These are phyloP conservation scores for Bothrops jararaca DNA, from an alignment of 2,113 vertebrate species.

Conservation along the genomic window DNA sequence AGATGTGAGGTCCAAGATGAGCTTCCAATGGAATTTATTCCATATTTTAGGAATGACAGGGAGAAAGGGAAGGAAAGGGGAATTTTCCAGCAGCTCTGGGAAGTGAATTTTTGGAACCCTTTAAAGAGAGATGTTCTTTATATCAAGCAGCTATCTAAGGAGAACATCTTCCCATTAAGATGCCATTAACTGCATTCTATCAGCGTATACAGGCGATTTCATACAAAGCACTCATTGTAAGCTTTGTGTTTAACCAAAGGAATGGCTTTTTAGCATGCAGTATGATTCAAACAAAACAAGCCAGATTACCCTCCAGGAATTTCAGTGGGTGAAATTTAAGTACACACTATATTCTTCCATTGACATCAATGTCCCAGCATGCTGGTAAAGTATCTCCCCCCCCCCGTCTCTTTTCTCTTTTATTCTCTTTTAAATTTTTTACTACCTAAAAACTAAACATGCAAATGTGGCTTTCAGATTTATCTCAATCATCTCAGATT, in stretches of 20 bases:
- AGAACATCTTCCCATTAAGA: neutral
- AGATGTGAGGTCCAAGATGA: neutral
- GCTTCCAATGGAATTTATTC: neutral
- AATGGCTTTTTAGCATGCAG: neutral
- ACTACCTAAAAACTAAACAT: neutral
- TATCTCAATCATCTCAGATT: neutral
- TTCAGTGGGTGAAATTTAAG: neutral
- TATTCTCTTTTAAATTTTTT: neutral
- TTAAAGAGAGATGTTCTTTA: neutral
- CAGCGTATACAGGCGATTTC: neutral
- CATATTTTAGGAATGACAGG: neutral
- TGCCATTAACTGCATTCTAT: neutral
- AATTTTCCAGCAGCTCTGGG: neutral
- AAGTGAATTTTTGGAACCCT: neutral
- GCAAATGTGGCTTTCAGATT: neutral
- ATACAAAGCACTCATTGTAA: neutral
- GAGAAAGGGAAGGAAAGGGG: neutral
- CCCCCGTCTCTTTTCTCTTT: too few relatives aligned
- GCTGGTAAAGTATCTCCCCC: neutral
- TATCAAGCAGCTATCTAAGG: neutral
- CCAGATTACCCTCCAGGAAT: neutral
- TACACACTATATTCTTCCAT: neutral
- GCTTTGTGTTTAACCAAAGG: neutral
- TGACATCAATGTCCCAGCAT: neutral
- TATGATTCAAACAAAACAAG: neutral